phyloP scores from a whole-genome alignment of 2,113 vertebrate species.

The Oncorhynchus keta region DNA sequence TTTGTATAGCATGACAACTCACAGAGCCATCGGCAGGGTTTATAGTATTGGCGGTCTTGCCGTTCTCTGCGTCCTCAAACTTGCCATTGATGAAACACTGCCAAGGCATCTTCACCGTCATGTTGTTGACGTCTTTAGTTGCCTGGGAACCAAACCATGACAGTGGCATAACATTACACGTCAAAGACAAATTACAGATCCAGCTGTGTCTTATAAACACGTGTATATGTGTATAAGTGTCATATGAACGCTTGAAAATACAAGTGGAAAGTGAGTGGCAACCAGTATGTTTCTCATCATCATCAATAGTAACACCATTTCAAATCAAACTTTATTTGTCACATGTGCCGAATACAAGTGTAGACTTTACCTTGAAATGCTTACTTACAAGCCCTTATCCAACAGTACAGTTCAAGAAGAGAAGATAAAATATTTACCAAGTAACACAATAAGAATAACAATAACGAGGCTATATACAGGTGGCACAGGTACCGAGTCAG shows the following conservation, averaged over 20 bases:
- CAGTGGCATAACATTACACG: neutral
- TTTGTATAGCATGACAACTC: constrained; percentile 27
- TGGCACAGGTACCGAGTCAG: too few relatives aligned
- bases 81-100: constrained; percentile 78
- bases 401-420: too few relatives aligned
- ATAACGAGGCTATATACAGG: too few relatives aligned
- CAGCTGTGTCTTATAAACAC: neutral
- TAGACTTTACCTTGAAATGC: too few relatives aligned
- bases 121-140: constrained; percentile 74
- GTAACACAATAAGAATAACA: too few relatives aligned
- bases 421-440: too few relatives aligned
- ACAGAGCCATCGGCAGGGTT: constrained; percentile 75
- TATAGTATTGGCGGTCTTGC: constrained; percentile 72
- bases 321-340: too few relatives aligned
- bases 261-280: neutral
- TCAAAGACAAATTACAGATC: neutral
- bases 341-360: too few relatives aligned
- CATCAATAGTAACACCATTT: neutral
- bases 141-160: constrained; percentile 47
- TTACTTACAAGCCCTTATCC: too few relatives aligned
- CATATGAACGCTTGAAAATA: neutral
- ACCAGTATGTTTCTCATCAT: too few relatives aligned
- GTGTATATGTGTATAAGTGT: neutral
- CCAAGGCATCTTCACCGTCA: constrained; percentile 76
- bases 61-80: constrained; percentile 77